A percentile compares a stretch with the other conserved stretches of the same genome.
Evolutionary conservation across 2,797 vertebrate species (phyloP).

Genomic region (Melanotaenia maccullochi): DNA sequence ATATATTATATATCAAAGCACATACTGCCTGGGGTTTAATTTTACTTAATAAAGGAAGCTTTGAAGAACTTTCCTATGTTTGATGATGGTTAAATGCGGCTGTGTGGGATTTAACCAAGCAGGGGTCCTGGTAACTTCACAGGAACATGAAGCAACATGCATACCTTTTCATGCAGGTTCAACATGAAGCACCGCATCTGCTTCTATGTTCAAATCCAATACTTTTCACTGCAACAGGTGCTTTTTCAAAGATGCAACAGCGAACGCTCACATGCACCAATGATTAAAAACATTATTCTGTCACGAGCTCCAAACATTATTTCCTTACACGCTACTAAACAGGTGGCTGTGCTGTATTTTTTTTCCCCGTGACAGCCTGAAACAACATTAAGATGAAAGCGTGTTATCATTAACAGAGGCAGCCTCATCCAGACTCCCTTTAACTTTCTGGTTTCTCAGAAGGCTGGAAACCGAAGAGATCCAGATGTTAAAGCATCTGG

Average conservation of each 20-base stretch:
- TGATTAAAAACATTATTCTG: slow-evolving; percentile 54
- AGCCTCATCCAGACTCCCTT: slow-evolving; percentile 42
- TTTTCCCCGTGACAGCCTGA: slow-evolving; percentile 37
- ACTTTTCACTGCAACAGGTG: slow-evolving; percentile 52
- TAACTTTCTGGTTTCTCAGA: slow-evolving; percentile 50
- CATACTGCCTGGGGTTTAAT: neutral
- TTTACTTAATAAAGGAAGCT: neutral
- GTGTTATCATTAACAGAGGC: slow-evolving; percentile 58
- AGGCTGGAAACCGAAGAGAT: slow-evolving; percentile 36
- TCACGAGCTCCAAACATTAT: slow-evolving; percentile 46
- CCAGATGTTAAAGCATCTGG: slow-evolving; percentile 80
- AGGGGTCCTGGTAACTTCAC: slow-evolving; percentile 19
- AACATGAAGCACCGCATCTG: neutral
- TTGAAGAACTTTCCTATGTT: neutral
- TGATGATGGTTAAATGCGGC: slow-evolving; percentile 28
- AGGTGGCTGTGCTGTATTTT: slow-evolving; percentile 52
- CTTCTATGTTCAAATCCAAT: slow-evolving; percentile 30
- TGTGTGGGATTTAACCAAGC: slow-evolving; percentile 39
- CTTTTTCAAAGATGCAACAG: slow-evolving; percentile 34
- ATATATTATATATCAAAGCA: neutral
- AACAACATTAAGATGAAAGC: slow-evolving; percentile 63
- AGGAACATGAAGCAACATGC: neutral
- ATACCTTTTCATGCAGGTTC: neutral
- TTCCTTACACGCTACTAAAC: slow-evolving; percentile 68
- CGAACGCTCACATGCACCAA: slow-evolving; percentile 25